These are phyloP conservation scores for Lates calcarifer DNA, from an alignment of 2,113 vertebrate genomes.

Conservation along the genomic window DNA sequence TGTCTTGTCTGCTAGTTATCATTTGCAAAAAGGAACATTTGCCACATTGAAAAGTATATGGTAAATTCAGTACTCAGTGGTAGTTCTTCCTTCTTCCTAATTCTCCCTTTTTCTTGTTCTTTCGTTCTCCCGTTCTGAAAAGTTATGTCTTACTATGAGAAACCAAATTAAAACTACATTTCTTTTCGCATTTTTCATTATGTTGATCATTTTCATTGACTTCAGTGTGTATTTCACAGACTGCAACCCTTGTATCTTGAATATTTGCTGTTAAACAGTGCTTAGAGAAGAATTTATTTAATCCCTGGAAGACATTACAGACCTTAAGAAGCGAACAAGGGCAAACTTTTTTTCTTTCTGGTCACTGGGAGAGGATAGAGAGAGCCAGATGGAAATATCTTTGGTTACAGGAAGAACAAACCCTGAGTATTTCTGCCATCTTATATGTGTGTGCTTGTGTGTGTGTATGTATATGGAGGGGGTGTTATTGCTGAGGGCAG, in stretches of 20 bases:
- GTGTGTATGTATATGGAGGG: neutral
- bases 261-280: conserved; percentile 16
- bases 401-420: conserved; percentile 59
- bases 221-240: neutral
- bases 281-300: conserved; percentile 49
- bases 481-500: conserved; percentile 71
- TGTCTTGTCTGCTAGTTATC: neutral
- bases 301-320: conserved; percentile 33
- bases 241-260: neutral
- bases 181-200: neutral
- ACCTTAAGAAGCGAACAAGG: conserved; percentile 31
- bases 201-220: neutral
- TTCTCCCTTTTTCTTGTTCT: no score
- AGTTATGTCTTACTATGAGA: neutral
- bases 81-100: no score
- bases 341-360: conserved; percentile 11
- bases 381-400: conserved; percentile 52
- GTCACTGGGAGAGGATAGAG: conserved; percentile 10
- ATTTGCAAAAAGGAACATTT: neutral
- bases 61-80: no score
- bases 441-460: conserved; percentile 10
- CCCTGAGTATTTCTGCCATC: conserved; percentile 16
- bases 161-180: neutral
- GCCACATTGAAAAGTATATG: neutral
- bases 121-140: no score